Conservation (phyloP, 1,140 invertebrate genomes). For the Drosophila insularis region DNA sequence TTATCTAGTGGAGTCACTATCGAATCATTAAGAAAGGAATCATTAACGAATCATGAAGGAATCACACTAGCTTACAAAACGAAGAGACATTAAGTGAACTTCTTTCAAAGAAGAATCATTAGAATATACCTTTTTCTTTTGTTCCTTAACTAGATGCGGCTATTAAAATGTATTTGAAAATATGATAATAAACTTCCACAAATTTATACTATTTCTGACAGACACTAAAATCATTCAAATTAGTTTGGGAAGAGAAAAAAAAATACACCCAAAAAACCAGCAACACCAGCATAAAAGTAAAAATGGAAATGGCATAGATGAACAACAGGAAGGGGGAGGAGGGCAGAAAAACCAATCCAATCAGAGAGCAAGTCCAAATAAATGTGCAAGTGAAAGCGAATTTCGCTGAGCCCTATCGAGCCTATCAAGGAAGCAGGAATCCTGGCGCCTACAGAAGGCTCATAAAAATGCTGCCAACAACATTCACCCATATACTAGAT, state of each 20-base stretch:
- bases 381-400: constrained; percentile 75
- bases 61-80: no score
- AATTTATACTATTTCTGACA: constrained; percentile 49
- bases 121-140: background rate
- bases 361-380: constrained; percentile 58
- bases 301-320: constrained; percentile 2
- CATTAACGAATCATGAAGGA: no score
- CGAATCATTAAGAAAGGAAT: no score
- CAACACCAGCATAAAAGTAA: constrained; percentile 18
- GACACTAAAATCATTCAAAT: constrained; percentile 71
- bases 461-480: constrained; percentile 69
- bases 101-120: background rate
- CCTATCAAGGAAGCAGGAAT: constrained; percentile 71
- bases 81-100: no score
- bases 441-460: constrained; percentile 68
- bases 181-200: constrained; percentile 70
- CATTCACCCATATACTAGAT: constrained; percentile 14
- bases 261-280: constrained; percentile 38
- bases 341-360: constrained; percentile 42
- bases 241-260: constrained; percentile 50
- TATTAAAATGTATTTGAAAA: constrained; percentile 42
- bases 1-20: no score
- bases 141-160: background rate
- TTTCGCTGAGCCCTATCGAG: constrained; percentile 54
- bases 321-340: background rate